A percentile compares a stretch with the other conserved stretches of the same genome.
Conservation (phyloP, 1,140 invertebrate genomes). For the Drosophila sulfurigaster region DNA sequence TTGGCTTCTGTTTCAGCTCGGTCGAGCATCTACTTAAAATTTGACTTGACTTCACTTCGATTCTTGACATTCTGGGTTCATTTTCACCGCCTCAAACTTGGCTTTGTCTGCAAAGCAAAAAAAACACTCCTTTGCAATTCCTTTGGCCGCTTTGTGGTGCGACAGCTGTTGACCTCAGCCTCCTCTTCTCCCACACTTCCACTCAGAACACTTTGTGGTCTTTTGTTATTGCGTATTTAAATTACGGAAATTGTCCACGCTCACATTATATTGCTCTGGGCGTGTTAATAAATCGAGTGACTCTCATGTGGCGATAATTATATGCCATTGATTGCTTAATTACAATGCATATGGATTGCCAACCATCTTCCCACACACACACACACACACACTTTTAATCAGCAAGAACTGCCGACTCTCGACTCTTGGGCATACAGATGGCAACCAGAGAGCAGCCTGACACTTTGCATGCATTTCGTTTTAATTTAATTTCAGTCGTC, state of each 20-base stretch:
- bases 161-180: conserved; percentile 39
- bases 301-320: conserved; percentile 81
- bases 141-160: conserved; percentile 61
- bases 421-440: not conserved
- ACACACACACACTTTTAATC: conserved; percentile 23
- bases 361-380: not conserved
- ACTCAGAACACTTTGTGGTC: conserved; percentile 13
- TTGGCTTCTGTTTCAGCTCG: conserved; percentile 30
- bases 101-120: not conserved
- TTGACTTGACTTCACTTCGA: conserved; percentile 5
- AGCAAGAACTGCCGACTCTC: conserved; percentile 40
- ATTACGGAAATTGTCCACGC: conserved; percentile 66
- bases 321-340: conserved; percentile 82
- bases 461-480: conserved; percentile 81
- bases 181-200: not conserved
- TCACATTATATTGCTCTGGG: conserved; percentile 45
- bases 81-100: too few species aligned
- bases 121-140: conserved; percentile 35
- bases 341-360: conserved; percentile 72
- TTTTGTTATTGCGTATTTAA: conserved; percentile 67
- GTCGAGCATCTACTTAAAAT: conserved; percentile 14
- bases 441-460: conserved; percentile 36
- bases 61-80: not conserved
- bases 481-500: conserved; percentile 79
- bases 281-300: conserved; percentile 81